These are phyloP conservation scores for Zelostemma sp. DNA, from an alignment of 1,140 invertebrate species.

Conservation along the genomic window DNA sequence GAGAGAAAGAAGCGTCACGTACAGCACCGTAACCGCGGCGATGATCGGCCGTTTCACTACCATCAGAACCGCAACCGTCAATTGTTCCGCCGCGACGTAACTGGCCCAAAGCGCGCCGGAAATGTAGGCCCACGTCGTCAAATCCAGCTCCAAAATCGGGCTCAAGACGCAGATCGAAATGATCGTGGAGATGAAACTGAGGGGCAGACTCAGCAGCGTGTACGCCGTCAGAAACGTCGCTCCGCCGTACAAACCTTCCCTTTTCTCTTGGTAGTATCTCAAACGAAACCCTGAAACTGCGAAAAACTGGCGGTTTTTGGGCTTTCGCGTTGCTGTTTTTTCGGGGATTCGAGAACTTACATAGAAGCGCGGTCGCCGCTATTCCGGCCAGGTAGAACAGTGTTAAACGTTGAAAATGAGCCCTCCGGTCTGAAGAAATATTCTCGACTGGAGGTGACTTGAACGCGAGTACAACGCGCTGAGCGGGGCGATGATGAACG, in stretches of 20 bases:
- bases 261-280: conserved; percentile 89
- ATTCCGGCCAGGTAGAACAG: conserved; percentile 85
- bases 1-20: conserved; percentile 80
- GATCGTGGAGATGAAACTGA: conserved; percentile 76
- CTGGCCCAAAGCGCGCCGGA: conserved; percentile 79
- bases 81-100: conserved; percentile 86
- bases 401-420: conserved; percentile 84
- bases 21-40: conserved; percentile 82
- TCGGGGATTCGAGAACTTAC: conserved; percentile 76
- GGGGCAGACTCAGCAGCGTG: conserved; percentile 82
- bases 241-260: conserved; percentile 89
- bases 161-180: conserved; percentile 63
- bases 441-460: conserved; percentile 59
- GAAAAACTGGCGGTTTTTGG: conserved; percentile 23
- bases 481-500: conserved; percentile 81
- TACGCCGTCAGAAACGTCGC: conserved; percentile 86
- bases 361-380: conserved; percentile 82
- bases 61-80: conserved; percentile 85
- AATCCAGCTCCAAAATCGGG: conserved; percentile 60
- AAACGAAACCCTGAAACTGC: conserved; percentile 87
- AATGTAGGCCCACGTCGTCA: conserved; percentile 59
- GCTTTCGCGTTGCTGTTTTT: too few species aligned
- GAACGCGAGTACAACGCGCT: conserved; percentile 82
- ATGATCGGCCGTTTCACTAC: conserved; percentile 82
- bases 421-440: conserved; percentile 71